A percentile compares a stretch with the other conserved stretches of the same genome.
phyloP scores from a whole-genome alignment of 2,888 invertebrate genomes.

The Chromoteleia sp. region DNA sequence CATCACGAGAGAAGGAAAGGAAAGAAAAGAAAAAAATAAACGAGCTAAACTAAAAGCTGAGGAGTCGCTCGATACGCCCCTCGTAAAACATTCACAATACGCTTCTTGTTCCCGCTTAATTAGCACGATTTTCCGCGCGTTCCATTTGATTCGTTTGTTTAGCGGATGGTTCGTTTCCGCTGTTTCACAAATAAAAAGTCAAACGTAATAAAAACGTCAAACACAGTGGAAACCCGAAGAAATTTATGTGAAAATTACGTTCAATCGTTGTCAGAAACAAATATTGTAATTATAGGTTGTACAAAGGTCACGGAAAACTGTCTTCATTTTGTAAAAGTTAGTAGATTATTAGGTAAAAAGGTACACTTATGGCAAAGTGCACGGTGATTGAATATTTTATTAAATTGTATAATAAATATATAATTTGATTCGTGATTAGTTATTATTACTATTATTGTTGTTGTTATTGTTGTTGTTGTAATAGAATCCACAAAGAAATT shows the following conservation, averaged over 20 bases:
- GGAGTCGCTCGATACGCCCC: constrained; percentile 37
- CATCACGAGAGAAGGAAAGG: neutral
- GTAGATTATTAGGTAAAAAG: too few relatives aligned
- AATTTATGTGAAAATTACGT: constrained; percentile 8
- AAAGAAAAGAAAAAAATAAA: constrained; percentile 1
- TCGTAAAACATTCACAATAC: constrained; percentile 60
- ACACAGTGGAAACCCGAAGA: neutral
- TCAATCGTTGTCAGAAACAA: constrained; percentile 3
- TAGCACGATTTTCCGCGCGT: constrained; percentile 69
- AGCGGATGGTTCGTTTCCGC: constrained; percentile 64
- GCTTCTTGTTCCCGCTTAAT: constrained; percentile 64
- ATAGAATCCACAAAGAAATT: too few relatives aligned
- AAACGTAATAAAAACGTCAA: constrained; percentile 21
- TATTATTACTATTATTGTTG: too few relatives aligned
- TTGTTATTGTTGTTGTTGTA: too few relatives aligned
- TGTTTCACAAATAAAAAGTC: constrained; percentile 55
- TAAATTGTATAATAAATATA: too few relatives aligned
- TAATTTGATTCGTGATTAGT: too few relatives aligned
- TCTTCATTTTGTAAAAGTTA: neutral
- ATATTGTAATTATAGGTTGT: neutral
- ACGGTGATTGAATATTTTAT: too few relatives aligned
- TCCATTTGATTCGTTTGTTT: constrained; percentile 77
- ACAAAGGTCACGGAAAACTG: neutral
- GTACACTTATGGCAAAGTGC: too few relatives aligned
- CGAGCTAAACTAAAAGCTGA: constrained; percentile 16